Conservation (phyloP, 2,888 invertebrate genomes). For the Eupithecia inturbata region DNA sequence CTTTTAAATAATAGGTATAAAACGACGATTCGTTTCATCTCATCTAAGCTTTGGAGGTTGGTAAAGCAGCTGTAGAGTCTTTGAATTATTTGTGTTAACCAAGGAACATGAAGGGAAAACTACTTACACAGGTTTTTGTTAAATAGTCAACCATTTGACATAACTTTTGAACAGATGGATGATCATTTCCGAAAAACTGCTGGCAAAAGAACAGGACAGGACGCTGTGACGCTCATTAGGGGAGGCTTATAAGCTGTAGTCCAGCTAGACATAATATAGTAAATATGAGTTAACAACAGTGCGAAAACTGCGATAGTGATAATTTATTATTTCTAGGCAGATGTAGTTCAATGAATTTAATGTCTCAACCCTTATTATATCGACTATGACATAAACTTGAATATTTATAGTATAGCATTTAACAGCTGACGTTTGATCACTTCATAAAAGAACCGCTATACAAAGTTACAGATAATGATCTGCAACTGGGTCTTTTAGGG, state of each 20-base stretch:
- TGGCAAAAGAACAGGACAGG: neutral
- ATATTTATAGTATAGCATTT: constrained; percentile 25
- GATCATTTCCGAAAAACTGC: neutral
- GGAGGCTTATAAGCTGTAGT: neutral
- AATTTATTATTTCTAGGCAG: neutral
- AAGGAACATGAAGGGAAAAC: neutral
- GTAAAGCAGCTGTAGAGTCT: neutral
- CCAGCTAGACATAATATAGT: neutral
- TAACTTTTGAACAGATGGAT: neutral
- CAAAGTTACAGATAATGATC: constrained; percentile 11
- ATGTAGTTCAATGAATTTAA: neutral
- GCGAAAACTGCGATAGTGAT: too few relatives aligned
- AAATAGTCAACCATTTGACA: neutral
- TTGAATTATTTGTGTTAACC: neutral
- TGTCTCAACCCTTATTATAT: neutral
- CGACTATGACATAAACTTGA: neutral
- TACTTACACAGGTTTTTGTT: neutral
- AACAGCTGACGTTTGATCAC: constrained; percentile 18
- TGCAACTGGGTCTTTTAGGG: neutral
- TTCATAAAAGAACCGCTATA: constrained; percentile 38
- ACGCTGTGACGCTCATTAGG: neutral
- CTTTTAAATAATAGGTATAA: constrained; percentile 9
- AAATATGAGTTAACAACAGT: neutral
- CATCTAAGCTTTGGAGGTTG: constrained; percentile 1
- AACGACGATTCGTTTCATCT: constrained; percentile 9